Conservation (phyloP, 2,888 invertebrate species). For the Sphaerophoria rueppellii region DNA sequence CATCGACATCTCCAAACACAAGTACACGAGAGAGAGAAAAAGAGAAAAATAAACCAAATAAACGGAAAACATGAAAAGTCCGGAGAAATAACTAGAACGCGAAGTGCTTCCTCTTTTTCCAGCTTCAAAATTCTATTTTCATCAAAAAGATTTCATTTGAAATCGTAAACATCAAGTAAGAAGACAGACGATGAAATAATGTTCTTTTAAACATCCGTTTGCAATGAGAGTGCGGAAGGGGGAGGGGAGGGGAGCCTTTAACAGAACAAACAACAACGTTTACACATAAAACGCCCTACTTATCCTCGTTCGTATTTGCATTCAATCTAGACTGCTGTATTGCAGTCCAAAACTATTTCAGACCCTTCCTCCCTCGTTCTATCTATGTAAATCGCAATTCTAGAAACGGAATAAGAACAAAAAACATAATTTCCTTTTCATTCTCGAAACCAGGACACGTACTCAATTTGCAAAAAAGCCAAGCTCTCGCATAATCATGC, state of each 20-base stretch:
- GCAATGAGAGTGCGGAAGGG: too few relatives aligned
- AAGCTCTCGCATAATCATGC: not conserved
- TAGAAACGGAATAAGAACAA: constrained; percentile 43
- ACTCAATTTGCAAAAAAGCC: not conserved
- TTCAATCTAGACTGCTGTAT: constrained; percentile 51
- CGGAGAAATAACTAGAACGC: constrained; percentile 51
- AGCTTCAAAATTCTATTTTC: constrained; percentile 31
- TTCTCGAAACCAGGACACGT: constrained; percentile 54
- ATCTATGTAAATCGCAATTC: too few relatives aligned
- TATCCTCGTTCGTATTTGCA: constrained; percentile 53
- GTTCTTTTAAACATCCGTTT: constrained; percentile 24
- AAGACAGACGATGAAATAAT: constrained; percentile 24
- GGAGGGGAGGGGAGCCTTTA: too few relatives aligned
- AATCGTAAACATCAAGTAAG: constrained; percentile 48
- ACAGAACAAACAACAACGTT: not conserved
- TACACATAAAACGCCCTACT: constrained; percentile 21
- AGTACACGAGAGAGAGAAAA: too few relatives aligned
- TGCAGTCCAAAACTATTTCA: constrained; percentile 50
- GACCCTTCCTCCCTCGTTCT: too few relatives aligned
- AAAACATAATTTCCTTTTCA: constrained; percentile 47
- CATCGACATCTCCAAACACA: too few relatives aligned
- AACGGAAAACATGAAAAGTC: constrained; percentile 20
- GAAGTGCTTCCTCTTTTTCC: constrained; percentile 51
- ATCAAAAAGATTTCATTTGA: constrained; percentile 58
- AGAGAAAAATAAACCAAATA: not conserved